These are phyloP conservation scores for Seira ritae DNA, from an alignment of 2,888 invertebrate genomes.

Conservation along the genomic window DNA sequence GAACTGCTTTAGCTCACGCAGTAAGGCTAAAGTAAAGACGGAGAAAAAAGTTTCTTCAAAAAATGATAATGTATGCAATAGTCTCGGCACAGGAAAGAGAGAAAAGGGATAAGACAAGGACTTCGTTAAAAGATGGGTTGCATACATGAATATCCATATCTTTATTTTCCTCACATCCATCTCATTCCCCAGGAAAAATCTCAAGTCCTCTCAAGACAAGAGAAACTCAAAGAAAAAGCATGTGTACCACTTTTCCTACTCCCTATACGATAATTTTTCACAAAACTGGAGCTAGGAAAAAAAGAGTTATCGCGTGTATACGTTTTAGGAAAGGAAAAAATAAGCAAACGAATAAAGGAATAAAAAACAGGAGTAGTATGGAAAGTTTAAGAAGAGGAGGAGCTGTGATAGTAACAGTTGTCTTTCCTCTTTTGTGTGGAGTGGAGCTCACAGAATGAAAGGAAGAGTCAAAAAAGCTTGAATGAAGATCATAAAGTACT, in stretches of 20 bases:
- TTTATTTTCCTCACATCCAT: constrained; percentile 20
- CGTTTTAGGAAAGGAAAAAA: background rate
- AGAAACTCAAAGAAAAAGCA: no score
- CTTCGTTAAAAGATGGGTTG: constrained; percentile 48
- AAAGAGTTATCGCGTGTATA: constrained; percentile 43
- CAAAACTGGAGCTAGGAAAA: constrained; percentile 42
- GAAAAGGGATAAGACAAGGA: constrained; percentile 23
- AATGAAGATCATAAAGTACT: constrained; percentile 53
- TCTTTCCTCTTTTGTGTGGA: no score
- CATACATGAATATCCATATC: constrained; percentile 52
- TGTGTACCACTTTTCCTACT: constrained; percentile 2
- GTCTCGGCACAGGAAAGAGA: background rate
- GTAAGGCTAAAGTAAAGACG: no score
- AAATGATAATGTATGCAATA: no score
- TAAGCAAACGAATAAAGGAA: background rate
- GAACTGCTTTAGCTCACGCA: no score
- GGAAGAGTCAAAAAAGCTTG: constrained; percentile 27
- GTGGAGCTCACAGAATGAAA: background rate
- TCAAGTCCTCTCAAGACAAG: background rate
- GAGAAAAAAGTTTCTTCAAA: no score
- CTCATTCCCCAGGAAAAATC: background rate
- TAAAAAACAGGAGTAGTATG: constrained; percentile 25
- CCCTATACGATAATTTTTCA: background rate
- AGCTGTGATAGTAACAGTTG: background rate
- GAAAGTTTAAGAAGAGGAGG: background rate